These are phyloP conservation scores for Diploptera punctata DNA, from an alignment of 2,888 invertebrate species.

Conservation along the genomic window DNA sequence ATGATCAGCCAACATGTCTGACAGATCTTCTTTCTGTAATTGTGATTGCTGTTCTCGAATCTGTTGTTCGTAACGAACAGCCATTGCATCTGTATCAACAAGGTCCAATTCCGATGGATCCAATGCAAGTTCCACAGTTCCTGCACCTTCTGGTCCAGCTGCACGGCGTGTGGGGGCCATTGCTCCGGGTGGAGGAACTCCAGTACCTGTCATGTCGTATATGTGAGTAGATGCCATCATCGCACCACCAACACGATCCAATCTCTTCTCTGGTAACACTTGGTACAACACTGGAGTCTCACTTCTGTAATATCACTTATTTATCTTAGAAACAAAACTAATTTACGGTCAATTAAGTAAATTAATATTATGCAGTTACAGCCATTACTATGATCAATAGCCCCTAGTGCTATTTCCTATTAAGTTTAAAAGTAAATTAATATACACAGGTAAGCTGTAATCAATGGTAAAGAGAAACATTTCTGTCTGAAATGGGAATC, in stretches of 20 bases:
- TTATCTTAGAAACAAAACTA: too few species aligned
- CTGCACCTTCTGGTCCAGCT: conserved; percentile 60
- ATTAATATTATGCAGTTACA: too few species aligned
- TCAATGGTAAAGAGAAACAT: too few species aligned
- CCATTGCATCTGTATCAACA: conserved; percentile 95
- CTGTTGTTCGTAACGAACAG: conserved; percentile 94
- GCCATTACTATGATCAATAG: too few species aligned
- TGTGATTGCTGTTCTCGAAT: conserved; percentile 91
- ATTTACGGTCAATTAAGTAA: too few species aligned
- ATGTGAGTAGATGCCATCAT: conserved; percentile 99
- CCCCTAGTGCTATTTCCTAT: too few species aligned
- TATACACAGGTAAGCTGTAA: too few species aligned
- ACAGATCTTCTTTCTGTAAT: conserved; percentile 91
- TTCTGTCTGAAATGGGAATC: too few species aligned
- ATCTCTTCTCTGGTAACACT: conserved; percentile 92
- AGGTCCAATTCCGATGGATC: conserved; percentile 96
- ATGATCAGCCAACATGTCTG: conserved; percentile 98
- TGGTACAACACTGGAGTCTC: conserved; percentile 96
- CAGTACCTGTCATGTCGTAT: conserved; percentile 87
- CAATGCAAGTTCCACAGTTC: conserved; percentile 90
- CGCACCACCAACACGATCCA: conserved; percentile 83
- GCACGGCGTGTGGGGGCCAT: conserved; percentile 53
- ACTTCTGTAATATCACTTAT: conserved; percentile 62
- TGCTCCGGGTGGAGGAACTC: conserved; percentile 48
- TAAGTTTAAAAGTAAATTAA: too few species aligned